Base-by-base conservation (phyloP, 2,888 invertebrate genomes). In the Hydrotaea diabolus region DNA sequence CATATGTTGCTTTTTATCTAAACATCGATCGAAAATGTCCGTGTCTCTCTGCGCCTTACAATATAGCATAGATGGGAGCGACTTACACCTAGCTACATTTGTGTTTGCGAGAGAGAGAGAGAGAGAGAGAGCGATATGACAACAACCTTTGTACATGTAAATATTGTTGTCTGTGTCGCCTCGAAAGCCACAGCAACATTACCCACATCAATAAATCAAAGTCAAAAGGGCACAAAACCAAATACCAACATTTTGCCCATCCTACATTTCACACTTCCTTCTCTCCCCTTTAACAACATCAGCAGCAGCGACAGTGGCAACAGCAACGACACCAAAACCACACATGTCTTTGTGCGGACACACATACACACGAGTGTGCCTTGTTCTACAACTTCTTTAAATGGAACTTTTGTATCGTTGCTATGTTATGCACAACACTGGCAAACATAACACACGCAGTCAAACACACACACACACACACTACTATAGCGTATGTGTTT, bases 121-220 rank as follows among this genome's bases (percentile, higher is more conserved):
- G 31, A 19, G 3, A 0, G 26, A 77, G 66, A 59, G 71, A 71
- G 79, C 53, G 55, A 80, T 64, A 64, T 80, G 59, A 80, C 75
- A 78, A 81, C 72, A 72, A 73, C 64, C 75, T 64, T 46, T 66
- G 59, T 53, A 59, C 21, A 66, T 78, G 76, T 76, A 85, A 79
- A 85, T 81, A 74, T 59, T 85, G 76, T 73, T 81, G 78, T 73
- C 73, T 76, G 55, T 83, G 72, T 77, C 80, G 78, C 84, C 84
- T 81, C 49, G 59, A 77, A 77, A 85, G 59, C 84, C 84, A 85
- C 81, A 81, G 66, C 75, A 81, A 85, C 84, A 73, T 79, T 79
- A 66, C 72, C 78, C 73, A 76, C 78, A 81, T 79, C 84, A 79
- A 85, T 81, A 85, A 85, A 85, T 85, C 81, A 85, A 85, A 85